Conservation (phyloP, 2,797 vertebrate genomes). For the Pteronotus mesoamericanus region DNA sequence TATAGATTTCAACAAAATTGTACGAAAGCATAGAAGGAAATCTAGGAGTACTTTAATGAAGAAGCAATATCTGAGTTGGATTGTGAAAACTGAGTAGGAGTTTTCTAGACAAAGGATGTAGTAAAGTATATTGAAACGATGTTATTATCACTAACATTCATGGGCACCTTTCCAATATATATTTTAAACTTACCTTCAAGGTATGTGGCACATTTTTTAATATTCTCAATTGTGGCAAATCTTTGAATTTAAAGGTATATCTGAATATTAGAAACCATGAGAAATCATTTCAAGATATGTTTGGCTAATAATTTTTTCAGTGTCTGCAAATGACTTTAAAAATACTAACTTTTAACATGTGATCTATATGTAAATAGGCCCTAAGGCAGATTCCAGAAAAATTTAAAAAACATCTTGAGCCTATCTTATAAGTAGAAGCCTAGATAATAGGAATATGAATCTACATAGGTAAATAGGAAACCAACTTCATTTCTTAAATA, state of each 20-base stretch:
- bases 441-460: background rate
- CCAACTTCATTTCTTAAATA: background rate
- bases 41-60: background rate
- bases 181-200: constrained; percentile 31
- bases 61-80: background rate
- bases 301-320: constrained; percentile 11
- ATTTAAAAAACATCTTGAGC: background rate
- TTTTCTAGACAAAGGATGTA: background rate
- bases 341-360: background rate
- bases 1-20: background rate
- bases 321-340: constrained; percentile 18
- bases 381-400: background rate
- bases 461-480: background rate
- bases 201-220: background rate
- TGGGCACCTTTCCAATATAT: background rate
- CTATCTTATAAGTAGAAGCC: background rate
- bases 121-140: background rate
- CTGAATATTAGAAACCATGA: background rate
- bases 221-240: background rate
- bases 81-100: background rate
- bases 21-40: background rate
- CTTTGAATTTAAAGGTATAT: constrained; percentile 28
- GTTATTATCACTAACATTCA: background rate
- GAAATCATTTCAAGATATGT: background rate
- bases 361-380: background rate